Base-by-base conservation (phyloP, 2,113 vertebrate species). In the Urocolius indicus region DNA sequence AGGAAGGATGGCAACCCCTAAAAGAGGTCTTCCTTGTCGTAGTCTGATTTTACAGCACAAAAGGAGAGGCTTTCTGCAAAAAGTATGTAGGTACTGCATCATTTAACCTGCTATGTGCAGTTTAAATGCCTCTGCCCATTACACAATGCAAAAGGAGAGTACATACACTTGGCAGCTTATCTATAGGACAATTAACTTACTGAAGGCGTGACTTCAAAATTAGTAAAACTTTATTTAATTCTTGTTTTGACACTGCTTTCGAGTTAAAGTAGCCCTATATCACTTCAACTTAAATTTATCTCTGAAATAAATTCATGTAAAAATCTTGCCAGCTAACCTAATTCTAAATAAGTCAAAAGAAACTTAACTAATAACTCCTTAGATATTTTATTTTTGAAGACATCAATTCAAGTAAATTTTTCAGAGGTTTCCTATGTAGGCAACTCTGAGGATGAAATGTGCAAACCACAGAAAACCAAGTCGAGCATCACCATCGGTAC, bases 171-270 rank as follows among this genome's bases (percentile, higher is more conserved):
- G 72, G 7, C 52, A 90, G 15, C 54, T 51, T 57, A 19, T 22
- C 46, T 77, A 10, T 29, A 69, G 27, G 36, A 52, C 16, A 69
- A 30, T 51, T 90, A 74, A 46, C 32, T n/a, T 43, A 11, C 52
- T 59, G 65, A 80, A 86, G 16, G n/a, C 62, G 17, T 68, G 36
- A 74, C 76, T 92, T 92, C 36, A 58, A 62, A 88, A 66, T 41
- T 49, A 51, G 27, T 85, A 74, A 27, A 73, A 80, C 27, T 49
- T 66, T 69, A 41, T 41, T 63, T 73, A 61, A 61, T 93, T 80
- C 55, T 80, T 3, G 0, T 3, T 65, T 76, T 90, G 23, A 46
- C 3, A 8, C 16, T 36, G 27, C 51, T 95, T 92, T 94, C 55
- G 84, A 84, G 51, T 86, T 77, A 46, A n/a, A 91, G 46, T 23